Evolutionary conservation across 2,113 vertebrate species (phyloP), one percentile per base, ranked within the genome.

Genomic region (Pithys albifrons): DNA sequence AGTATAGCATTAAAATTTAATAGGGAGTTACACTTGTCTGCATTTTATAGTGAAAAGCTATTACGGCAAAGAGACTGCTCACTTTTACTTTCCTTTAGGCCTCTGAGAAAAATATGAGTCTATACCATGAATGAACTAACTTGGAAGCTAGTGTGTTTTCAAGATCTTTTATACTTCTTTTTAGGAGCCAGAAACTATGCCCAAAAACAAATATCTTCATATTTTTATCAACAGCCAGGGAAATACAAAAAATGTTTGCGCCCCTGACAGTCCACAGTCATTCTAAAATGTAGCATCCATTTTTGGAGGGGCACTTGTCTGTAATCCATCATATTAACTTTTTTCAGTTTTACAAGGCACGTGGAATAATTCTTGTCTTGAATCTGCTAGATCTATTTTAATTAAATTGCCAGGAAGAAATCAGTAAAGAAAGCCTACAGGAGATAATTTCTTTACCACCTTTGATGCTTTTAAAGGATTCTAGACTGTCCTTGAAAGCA

Each of bases 391-490:
- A 87, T 91, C 59, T 91, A 87, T 88, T 94, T 95, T 95, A 94
- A 91, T 93, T 77, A 94, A 96, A 90, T 80, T 96, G 19, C 86
- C 24, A 57, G 67, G 49, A 85, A 85, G 19, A 92, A 95, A 95
- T 62, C 58, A 18, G 81, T 61, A 95, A 94, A 81, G 24, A 48
- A 88, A 97, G 25, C 18, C 7, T 82, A 59, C 33, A 71, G 52
- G 37, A 95, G 18, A 70, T 35, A 23, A 66, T 75, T 58, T 76
- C 55, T 92, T 87, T 88, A 51, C 28, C 18, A 57, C 43, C 48
- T 65, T 46, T 12, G 7, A 22, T 79, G 28, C 29, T 92, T 91
- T 67, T 62, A 85, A 91, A 93, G 43, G 51, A 67, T 85, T 64
- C 29, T 73, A 86, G 35, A 71, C 41, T 70, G 41, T 19, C 24